A percentile compares a stretch with the other conserved stretches of the same genome.
Evolutionary conservation across 2,888 invertebrate genomes (phyloP).

Genomic region (Cheilosia vulpina): DNA sequence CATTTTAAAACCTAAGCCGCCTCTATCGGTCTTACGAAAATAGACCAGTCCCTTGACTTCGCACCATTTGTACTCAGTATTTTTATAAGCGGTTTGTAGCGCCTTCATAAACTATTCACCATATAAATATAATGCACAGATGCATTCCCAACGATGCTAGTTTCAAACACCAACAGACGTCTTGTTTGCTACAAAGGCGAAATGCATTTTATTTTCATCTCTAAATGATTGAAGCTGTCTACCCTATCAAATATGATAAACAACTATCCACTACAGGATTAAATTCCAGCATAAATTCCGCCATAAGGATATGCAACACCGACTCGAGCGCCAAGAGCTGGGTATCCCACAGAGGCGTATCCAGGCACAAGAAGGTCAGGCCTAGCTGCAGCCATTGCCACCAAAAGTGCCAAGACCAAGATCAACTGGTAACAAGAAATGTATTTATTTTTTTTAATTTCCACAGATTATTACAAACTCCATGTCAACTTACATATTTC

Average conservation of each 20-base stretch:
- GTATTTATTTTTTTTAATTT: not conserved
- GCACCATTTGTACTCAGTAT: too few species aligned
- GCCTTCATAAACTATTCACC: too few species aligned
- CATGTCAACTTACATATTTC: slow-evolving; percentile 38
- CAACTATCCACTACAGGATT: not conserved
- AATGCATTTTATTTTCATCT: slow-evolving; percentile 16
- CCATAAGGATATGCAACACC: slow-evolving; percentile 44
- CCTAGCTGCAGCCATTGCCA: slow-evolving; percentile 29
- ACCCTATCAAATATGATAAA: not conserved
- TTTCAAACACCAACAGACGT: not conserved
- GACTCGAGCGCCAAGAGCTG: slow-evolving; percentile 27
- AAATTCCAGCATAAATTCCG: slow-evolving; percentile 22
- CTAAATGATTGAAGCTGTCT: not conserved
- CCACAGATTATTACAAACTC: not conserved
- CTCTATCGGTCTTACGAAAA: too few species aligned
- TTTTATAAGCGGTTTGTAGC: too few species aligned
- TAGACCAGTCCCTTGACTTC: too few species aligned
- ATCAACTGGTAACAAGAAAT: slow-evolving; percentile 15
- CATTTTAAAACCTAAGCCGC: too few species aligned
- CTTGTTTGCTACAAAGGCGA: slow-evolving; percentile 3
- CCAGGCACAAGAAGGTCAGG: slow-evolving; percentile 25
- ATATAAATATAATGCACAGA: too few species aligned
- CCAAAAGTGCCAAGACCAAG: slow-evolving; percentile 36
- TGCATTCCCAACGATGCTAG: too few species aligned
- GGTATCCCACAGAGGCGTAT: slow-evolving; percentile 23